Conservation (phyloP, 35 echinoderm and acorn worm genomes). For the Ophioderma brevispina region DNA sequence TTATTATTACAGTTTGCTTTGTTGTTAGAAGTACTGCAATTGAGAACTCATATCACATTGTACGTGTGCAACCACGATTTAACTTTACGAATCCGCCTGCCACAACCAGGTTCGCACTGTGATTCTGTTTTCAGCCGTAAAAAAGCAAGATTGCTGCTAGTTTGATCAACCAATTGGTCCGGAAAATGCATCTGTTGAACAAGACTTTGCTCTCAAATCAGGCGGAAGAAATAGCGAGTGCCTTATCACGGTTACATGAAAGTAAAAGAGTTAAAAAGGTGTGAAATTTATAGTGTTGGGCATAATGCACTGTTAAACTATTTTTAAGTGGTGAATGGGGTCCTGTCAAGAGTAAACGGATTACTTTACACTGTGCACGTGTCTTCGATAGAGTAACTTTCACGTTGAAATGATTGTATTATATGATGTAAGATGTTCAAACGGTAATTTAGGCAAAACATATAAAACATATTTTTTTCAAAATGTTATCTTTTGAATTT, state of each 20-base stretch:
- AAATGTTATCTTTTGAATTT: too few relatives aligned
- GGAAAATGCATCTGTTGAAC: slow-evolving; percentile 13
- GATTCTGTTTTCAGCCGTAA: neutral
- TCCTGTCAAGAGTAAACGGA: neutral
- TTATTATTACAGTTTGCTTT: too few relatives aligned
- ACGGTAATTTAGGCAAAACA: too few relatives aligned
- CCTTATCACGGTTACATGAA: neutral
- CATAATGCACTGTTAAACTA: slow-evolving; percentile 5
- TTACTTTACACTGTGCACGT: neutral
- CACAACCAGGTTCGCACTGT: neutral
- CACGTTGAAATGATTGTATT: too few relatives aligned
- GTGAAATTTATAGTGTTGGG: slow-evolving; percentile 6
- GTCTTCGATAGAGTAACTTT: neutral
- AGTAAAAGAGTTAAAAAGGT: neutral
- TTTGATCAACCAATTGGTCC: neutral
- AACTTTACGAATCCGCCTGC: neutral
- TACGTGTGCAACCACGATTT: neutral
- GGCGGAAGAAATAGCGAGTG: neutral
- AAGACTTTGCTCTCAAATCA: neutral
- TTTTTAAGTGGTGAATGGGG: neutral
- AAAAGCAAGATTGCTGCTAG: neutral
- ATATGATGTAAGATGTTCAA: too few relatives aligned
- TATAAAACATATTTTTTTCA: too few relatives aligned
- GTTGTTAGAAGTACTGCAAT: too few relatives aligned
- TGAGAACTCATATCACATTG: too few relatives aligned